phyloP scores from a whole-genome alignment of 2,797 vertebrate genomes.

The Sebastes flavidus region DNA sequence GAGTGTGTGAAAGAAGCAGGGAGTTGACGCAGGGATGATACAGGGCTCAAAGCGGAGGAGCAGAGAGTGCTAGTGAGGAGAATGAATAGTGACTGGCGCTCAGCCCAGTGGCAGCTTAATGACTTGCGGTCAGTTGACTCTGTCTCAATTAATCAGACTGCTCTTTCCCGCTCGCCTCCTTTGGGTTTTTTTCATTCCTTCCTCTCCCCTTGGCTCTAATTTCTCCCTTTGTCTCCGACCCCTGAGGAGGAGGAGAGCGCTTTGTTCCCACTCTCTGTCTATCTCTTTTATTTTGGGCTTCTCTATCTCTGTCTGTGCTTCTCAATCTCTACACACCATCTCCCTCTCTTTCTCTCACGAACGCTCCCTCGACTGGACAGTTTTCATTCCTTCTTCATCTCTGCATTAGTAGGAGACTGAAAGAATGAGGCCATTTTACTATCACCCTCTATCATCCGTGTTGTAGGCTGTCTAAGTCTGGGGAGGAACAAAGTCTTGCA shows the following conservation, averaged over 20 bases:
- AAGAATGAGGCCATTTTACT: slow-evolving; percentile 68
- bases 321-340: slow-evolving; percentile 11
- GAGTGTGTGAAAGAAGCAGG: slow-evolving; percentile 55
- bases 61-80: slow-evolving; percentile 56
- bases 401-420: slow-evolving; percentile 47
- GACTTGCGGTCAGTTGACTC: slow-evolving; percentile 81
- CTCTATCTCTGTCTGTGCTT: slow-evolving; percentile 18
- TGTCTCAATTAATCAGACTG: slow-evolving; percentile 82
- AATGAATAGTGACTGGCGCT: slow-evolving; percentile 80
- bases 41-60: slow-evolving; percentile 51
- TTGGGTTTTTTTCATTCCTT: not conserved
- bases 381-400: slow-evolving; percentile 47
- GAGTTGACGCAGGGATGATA: slow-evolving; percentile 67
- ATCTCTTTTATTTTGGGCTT: slow-evolving; percentile 32
- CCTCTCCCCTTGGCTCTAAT: slow-evolving; percentile 47
- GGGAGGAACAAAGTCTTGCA: slow-evolving; percentile 15
- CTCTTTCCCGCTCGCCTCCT: slow-evolving; percentile 64
- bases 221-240: slow-evolving; percentile 41
- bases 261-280: slow-evolving; percentile 40
- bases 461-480: slow-evolving; percentile 25
- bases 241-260: slow-evolving; percentile 21
- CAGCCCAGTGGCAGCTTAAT: slow-evolving; percentile 80
- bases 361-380: slow-evolving; percentile 25
- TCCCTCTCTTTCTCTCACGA: slow-evolving; percentile 5
- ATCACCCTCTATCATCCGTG: slow-evolving; percentile 41